Evolutionary conservation across 2,797 vertebrate species (phyloP).

Genomic region (Labeo calbasu): DNA sequence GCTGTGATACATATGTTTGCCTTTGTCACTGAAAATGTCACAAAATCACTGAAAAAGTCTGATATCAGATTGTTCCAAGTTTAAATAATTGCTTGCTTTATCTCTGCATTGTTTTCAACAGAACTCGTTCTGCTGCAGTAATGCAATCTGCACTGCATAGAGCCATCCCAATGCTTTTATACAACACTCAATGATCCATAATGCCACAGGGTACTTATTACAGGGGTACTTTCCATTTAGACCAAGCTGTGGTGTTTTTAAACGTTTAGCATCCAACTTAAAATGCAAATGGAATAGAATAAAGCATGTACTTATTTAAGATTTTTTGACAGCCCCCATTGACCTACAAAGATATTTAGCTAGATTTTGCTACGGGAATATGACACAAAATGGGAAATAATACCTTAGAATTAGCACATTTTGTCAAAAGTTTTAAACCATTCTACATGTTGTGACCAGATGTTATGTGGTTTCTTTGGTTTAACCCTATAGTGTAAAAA

Average conservation of each 20-base stretch:
- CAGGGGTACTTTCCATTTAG: constrained; percentile 39
- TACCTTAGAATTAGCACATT: constrained; percentile 6
- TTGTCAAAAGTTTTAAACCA: not conserved
- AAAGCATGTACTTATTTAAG: not conserved
- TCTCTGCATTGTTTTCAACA: constrained; percentile 41
- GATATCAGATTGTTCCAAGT: not conserved
- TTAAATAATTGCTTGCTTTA: too few species aligned
- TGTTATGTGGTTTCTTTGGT: constrained; percentile 12
- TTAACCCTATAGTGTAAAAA: constrained; percentile 21
- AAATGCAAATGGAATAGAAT: constrained; percentile 5
- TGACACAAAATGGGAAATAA: not conserved
- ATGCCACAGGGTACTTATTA: constrained; percentile 20
- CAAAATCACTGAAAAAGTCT: not conserved
- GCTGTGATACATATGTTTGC: not conserved
- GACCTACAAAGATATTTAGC: not conserved
- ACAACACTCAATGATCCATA: constrained; percentile 30
- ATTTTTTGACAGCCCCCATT: not conserved
- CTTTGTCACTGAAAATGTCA: not conserved
- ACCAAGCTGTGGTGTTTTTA: not conserved
- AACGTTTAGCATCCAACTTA: not conserved
- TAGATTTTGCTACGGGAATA: not conserved
- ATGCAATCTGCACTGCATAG: constrained; percentile 32
- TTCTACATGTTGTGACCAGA: constrained; percentile 13
- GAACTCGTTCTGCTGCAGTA: constrained; percentile 38
- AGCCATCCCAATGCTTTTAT: constrained; percentile 28